Evolutionary conservation across 2,888 invertebrate species (phyloP), one percentile per base, ranked within the genome.

Genomic region (Lamproptera curius): DNA sequence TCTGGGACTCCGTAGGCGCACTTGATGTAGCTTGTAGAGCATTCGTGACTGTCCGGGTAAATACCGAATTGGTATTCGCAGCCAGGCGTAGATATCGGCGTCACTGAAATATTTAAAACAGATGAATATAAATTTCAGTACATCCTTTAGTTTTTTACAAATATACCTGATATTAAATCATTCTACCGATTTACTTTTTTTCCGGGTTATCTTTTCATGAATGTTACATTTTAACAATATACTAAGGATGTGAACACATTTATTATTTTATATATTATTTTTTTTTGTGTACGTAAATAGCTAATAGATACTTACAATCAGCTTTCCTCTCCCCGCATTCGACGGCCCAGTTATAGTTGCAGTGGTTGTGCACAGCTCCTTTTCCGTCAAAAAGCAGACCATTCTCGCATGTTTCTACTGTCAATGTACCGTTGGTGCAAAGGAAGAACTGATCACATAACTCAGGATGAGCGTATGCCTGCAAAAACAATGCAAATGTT

Each of bases 331-430:
- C 85, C 41, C 94, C 96, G 68, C 97, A 97, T 57, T 96, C 91
- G 2, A 94, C 96, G 9, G 94, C 96, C 97, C 97, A 97, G 85
- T 95, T 89, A 85, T 97, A 97, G 88, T 96, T 96, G 90, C 97
- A 97, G 85, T 97, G 96, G 76, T 97, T 93, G 86, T 97, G 93
- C 0, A 95, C 94, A 14, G 92, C 92, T 1, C 97, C 97, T 68
- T 95, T 95, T 49, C 97, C 97, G 73, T 96, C 96, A 71, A 95
- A 97, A 34, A 97, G 89, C 20, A 97, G 89, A 2, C 97, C 97
- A 67, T 97, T 97, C 73, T 96, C 97, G 68, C 97, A 97, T 17
- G 93, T 94, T 74, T 97, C 97, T 58, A 95, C 91, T 1, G 95
- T 96, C 67, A 97, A 78, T 1, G 96, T 95, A 36, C 97, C 97